These are phyloP conservation scores for Pteronotus mesoamericanus DNA, from an alignment of 2,797 vertebrate species.

Conservation along the genomic window DNA sequence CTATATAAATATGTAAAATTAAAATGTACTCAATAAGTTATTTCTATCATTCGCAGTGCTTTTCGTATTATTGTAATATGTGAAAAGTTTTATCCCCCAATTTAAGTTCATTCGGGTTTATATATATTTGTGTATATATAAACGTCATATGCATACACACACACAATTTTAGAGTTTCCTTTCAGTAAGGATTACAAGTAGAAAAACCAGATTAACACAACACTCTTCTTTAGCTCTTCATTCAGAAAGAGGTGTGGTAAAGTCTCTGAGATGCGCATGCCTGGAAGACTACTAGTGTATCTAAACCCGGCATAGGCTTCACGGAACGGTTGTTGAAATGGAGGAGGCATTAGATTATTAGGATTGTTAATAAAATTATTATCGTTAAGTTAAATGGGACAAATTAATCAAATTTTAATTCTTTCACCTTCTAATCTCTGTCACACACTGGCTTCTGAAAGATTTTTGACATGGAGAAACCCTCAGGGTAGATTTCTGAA, in stretches of 20 bases:
- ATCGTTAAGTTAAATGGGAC: neutral
- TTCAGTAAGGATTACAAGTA: neutral
- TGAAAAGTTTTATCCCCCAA: neutral
- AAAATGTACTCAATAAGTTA: neutral
- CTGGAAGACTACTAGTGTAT: neutral
- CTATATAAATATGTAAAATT: neutral
- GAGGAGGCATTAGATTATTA: neutral
- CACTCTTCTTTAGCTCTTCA: neutral
- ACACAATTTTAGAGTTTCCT: neutral
- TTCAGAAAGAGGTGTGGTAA: neutral
- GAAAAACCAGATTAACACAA: neutral
- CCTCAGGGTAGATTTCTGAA: neutral
- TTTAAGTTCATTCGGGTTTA: neutral
- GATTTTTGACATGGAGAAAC: neutral
- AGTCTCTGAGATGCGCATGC: neutral
- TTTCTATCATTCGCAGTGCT: neutral
- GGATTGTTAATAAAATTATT: neutral
- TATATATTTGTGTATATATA: too few species aligned
- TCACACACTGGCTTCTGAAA: neutral
- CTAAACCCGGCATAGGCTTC: neutral
- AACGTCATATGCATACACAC: neutral
- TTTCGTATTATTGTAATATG: neutral
- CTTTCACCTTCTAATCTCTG: neutral
- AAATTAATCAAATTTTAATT: neutral
- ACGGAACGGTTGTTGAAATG: neutral